Evolutionary conservation across 2,113 vertebrate species (phyloP), one percentile per base, ranked within the genome.

Genomic region (Pollachius pollachius): DNA sequence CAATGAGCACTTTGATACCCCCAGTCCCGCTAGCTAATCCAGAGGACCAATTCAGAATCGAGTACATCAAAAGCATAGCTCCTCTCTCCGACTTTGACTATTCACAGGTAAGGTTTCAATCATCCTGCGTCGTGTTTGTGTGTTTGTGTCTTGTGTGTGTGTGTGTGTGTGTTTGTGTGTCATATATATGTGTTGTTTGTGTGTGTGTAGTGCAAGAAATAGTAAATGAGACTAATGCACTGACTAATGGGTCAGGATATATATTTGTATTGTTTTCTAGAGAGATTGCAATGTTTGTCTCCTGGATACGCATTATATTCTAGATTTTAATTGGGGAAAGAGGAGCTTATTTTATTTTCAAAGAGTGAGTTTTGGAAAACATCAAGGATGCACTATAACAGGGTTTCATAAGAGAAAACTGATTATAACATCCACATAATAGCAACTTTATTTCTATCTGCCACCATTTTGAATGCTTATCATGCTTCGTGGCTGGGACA

Each of bases 1-100:
- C 97, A 67, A 99, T 99, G 97, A 95, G 96, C 92, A 99, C 97
- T 90, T 96, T 99, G 92, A 99, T 96, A 92, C 97, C 97, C 83
- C 97, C 97, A 61, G 96, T 99, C 89, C 94, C 95, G 23, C 85
- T 99, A 90, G 96, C 95, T 89, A 98, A 97, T 85, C 95, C 96
- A 70, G 96, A 97, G 87, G 96, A 99, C 91, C 96, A 99, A 54
- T 98, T 98, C 90, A 94, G 97, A 90, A 94, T 96, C 78, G 97
- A 99, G 88, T 99, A 97, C 88, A 98, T 99, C 94, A 97, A 98
- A 92, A 99, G 96, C 92, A 97, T 99, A 93, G 96, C 95, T 68
- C 95, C 94, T 60, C 95, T 98, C 83, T 98, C 97, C 16, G 97
- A 99, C 89, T 99, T 99, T 69, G 96, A 99, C 84, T 98, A 97